Base-by-base conservation (phyloP, 2,113 vertebrate species). In the Dipodomys merriami region DNA sequence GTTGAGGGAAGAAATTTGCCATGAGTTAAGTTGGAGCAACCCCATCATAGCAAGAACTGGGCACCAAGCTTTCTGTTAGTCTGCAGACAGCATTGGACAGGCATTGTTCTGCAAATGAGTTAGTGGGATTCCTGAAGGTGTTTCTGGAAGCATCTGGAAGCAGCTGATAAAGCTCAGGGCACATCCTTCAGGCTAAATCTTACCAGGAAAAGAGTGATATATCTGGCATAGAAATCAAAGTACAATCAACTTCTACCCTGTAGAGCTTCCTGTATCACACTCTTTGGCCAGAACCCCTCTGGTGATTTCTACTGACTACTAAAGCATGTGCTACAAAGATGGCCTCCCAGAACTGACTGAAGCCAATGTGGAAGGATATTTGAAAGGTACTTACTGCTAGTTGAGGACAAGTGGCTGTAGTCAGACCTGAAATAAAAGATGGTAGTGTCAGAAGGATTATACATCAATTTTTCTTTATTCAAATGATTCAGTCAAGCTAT, bases 401-500 rank as follows among this genome's bases (percentile, higher is more conserved):
- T 98, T 71, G 99, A 99, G 93, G 99, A 99, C 98, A 99, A 97
- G 92, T 97, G 99, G 98, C 99, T 99, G 98, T 99, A 99, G 97
- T 99, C 99, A 84, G 99, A 99, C 98, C 99, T 99, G 98, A 91
- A 98, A 98, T 82, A 97, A 39, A 98, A 98, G 83, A 96, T 33
- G 90, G 83, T 60, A 73, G 92, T 93, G 13, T 97, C 97, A 97
- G 95, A 8, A 86, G 29, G 10, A 44, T 82, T 83, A 77, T 57
- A 95, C 8, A 1, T 6, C 0, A 64, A 86, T 95, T 90, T 90
- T 76, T 86, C 76, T 92, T 94, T 81, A 69, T n/a, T 35, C 44
- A 86, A 83, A 72, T 68, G 29, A 83, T 67, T 83, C 83, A 76
- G 27, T 84, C 60, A 81, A 53, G 5, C 11, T 71, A 77, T 23